Percentiles rank a stretch among this genome's conserved stretches.
Evolutionary conservation across 2,888 invertebrate species (phyloP).

Genomic region (Philaethria dido): DNA sequence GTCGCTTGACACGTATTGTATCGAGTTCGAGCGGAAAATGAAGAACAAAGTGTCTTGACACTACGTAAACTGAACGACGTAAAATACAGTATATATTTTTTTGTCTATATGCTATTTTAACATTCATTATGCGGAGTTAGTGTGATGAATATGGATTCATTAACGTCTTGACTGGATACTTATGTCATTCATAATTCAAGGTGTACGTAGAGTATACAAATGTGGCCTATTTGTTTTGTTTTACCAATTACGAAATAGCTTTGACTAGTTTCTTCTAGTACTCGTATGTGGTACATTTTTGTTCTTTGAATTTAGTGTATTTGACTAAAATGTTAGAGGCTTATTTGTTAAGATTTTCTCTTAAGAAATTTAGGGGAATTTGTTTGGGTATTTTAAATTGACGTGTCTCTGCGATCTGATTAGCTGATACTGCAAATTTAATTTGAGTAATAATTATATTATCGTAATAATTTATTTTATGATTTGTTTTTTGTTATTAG

Average conservation of each 20-base stretch:
- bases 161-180: slow-evolving; percentile 26
- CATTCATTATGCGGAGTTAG: slow-evolving; percentile 3
- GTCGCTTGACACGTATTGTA: no score
- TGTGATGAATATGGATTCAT: slow-evolving; percentile 29
- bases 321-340: no score
- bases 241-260: background rate
- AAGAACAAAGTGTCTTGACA: background rate
- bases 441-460: no score
- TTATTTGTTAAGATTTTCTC: no score
- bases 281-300: background rate
- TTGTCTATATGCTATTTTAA: background rate
- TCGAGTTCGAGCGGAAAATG: no score
- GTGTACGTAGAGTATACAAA: background rate
- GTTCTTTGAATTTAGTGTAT: no score
- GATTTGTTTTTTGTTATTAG: no score
- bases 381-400: no score
- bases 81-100: background rate
- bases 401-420: no score
- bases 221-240: slow-evolving; percentile 16
- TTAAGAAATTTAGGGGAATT: no score
- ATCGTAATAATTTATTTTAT: no score
- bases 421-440: no score
- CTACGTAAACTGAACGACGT: background rate
- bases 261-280: background rate
- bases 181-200: slow-evolving; percentile 11